Evolutionary conservation across 2,888 invertebrate species (phyloP), one percentile per base, ranked within the genome.

Genomic region (Cabera pusaria): DNA sequence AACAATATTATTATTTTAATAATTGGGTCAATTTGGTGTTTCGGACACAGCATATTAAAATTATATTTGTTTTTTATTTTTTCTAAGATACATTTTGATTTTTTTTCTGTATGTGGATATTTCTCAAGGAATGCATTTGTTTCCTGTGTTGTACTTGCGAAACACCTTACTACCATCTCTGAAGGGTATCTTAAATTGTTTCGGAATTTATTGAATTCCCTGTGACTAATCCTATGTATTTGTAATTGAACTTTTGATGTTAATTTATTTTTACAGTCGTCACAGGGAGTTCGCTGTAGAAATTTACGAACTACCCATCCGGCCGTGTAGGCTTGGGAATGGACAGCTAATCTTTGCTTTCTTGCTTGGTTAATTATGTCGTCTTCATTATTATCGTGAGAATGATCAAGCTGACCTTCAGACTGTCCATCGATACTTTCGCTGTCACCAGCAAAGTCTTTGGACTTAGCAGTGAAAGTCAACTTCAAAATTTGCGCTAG

Each of bases 251-350:
- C 23, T 1, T 23, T 23, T 4, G n/a, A 11, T 23, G 3, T 1
- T 9, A 23, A 2, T 9, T 22, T 22, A 22, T 9, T 22, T n/a
- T n/a, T n/a, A n/a, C n/a, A n/a, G n/a, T n/a, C n/a, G n/a, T n/a
- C n/a, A n/a, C n/a, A n/a, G n/a, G n/a, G n/a, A n/a, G n/a, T n/a
- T n/a, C n/a, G n/a, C n/a, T n/a, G n/a, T 22, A 49, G 19, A 12
- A 49, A 28, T 42, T 49, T 55, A 3, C 14, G 2, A 14, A 14
- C 14, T 14, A 14, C 14, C 14, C 29, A 55, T 31, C 55, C 53
- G n/a, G 49, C 33, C 7, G 50, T 52, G 25, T 56, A 53, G n/a
- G 52, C 53, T 2, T 45, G 36, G 22, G 56, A 54, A 32, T 59
- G 56, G 0, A 56, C 31, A 31, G 39, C 44, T 4, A 50, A 10